Evolutionary conservation across 2,797 vertebrate genomes (phyloP).

Genomic region (Hephaestus fuliginosus): DNA sequence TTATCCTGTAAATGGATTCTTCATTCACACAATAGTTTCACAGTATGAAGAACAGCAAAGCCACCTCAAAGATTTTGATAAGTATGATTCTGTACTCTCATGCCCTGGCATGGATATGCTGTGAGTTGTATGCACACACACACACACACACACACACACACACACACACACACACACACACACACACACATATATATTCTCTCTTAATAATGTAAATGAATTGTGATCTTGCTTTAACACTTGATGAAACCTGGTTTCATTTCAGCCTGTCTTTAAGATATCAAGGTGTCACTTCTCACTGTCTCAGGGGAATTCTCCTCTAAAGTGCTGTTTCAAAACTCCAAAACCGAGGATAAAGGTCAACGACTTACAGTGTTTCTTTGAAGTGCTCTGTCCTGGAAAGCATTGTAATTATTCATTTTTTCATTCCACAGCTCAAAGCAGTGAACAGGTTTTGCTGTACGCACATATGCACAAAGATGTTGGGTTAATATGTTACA

Average conservation of each 20-base stretch:
- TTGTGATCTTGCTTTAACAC: conserved; percentile 1
- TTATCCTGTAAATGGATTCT: not conserved
- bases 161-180: too few relatives aligned
- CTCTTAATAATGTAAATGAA: conserved; percentile 15
- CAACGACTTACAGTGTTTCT: not conserved
- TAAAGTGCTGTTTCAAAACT: not conserved
- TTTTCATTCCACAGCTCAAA: not conserved
- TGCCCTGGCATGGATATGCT: not conserved
- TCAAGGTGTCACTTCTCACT: not conserved
- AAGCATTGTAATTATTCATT: not conserved
- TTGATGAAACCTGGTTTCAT: not conserved
- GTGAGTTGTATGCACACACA: too few relatives aligned
- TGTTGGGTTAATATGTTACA: not conserved
- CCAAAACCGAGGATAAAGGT: not conserved
- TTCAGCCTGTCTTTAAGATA: not conserved
- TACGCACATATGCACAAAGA: not conserved
- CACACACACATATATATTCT: not conserved
- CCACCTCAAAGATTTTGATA: not conserved
- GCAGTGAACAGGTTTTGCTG: not conserved
- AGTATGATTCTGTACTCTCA: not conserved
- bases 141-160: too few relatives aligned
- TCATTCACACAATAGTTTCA: conserved; percentile 10
- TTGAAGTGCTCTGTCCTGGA: not conserved
- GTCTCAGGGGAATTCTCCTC: not conserved
- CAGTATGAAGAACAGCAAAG: not conserved